These are phyloP conservation scores for Fratercula arctica DNA, from an alignment of 2,797 vertebrate genomes.

Conservation along the genomic window DNA sequence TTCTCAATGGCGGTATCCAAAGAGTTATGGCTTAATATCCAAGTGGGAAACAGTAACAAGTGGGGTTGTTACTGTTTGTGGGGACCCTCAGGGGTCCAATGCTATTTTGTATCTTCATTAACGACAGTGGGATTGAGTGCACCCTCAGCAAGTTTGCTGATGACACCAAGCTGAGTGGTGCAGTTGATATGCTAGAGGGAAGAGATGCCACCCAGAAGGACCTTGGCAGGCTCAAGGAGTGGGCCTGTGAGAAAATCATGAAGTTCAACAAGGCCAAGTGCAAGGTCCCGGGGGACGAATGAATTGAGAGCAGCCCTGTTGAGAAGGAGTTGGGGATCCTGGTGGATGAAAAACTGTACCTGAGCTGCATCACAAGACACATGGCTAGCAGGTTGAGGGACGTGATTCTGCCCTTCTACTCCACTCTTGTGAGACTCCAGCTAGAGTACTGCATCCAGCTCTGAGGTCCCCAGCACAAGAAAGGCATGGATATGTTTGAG, in stretches of 20 bases:
- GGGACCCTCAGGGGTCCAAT: not conserved
- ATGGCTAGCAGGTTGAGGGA: not conserved
- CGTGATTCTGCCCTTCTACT: not conserved
- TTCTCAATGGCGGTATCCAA: rapidly evolving
- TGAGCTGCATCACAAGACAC: not conserved
- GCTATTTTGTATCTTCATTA: not conserved
- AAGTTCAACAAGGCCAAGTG: not conserved
- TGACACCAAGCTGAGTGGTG: not conserved
- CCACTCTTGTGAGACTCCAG: rapidly evolving
- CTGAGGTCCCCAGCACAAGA: not conserved
- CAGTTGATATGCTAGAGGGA: not conserved
- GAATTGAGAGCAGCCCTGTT: not conserved
- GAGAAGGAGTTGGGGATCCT: not conserved
- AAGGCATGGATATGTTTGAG: not conserved
- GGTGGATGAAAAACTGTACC: not conserved
- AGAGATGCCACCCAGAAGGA: not conserved
- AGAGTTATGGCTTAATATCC: not conserved
- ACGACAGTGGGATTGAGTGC: not conserved
- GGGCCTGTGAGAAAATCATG: rapidly evolving
- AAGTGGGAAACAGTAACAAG: not conserved
- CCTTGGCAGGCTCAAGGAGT: not conserved
- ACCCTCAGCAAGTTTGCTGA: not conserved
- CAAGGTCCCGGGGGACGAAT: not conserved
- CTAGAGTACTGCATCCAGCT: not conserved
- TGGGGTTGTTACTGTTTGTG: not conserved